These are phyloP conservation scores for Junonia oenone DNA, from an alignment of 2,888 invertebrate species.

Conservation along the genomic window DNA sequence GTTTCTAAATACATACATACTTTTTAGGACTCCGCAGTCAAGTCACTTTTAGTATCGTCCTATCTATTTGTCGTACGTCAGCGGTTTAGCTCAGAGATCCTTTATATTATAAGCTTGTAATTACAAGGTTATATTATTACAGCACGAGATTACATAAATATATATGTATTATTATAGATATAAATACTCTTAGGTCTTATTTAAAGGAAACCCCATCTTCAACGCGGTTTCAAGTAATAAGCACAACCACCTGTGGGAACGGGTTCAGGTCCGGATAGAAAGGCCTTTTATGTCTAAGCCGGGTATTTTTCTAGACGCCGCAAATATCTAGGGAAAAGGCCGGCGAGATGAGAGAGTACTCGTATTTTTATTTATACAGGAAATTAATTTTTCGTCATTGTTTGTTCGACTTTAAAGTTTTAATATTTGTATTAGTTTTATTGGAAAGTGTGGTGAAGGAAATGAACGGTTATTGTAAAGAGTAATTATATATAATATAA, in stretches of 20 bases:
- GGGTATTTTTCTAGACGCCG: constrained; percentile 2
- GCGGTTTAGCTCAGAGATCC: too few species aligned
- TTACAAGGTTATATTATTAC: too few species aligned
- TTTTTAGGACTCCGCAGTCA: too few species aligned
- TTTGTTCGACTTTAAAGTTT: neutral
- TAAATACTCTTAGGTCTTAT: too few species aligned
- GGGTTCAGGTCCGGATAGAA: neutral
- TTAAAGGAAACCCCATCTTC: neutral
- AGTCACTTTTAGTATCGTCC: too few species aligned
- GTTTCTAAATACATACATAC: too few species aligned
- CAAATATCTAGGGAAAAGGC: neutral
- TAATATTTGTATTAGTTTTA: neutral
- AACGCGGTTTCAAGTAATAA: neutral
- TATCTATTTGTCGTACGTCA: too few species aligned
- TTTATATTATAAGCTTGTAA: too few species aligned
- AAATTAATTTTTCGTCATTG: neutral
- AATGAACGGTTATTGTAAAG: too few species aligned
- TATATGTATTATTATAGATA: too few species aligned
- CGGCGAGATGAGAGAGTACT: neutral
- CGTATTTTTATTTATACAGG: neutral
- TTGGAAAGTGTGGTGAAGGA: neutral
- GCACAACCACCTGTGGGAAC: constrained; percentile 14
- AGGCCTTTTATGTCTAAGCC: neutral
- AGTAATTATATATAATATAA: too few species aligned
- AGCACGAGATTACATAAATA: too few species aligned